A percentile compares a stretch with the other conserved stretches of the same genome.
Evolutionary conservation across 2,888 invertebrate species (phyloP).

Genomic region (Leptinotarsa rubiginosa): DNA sequence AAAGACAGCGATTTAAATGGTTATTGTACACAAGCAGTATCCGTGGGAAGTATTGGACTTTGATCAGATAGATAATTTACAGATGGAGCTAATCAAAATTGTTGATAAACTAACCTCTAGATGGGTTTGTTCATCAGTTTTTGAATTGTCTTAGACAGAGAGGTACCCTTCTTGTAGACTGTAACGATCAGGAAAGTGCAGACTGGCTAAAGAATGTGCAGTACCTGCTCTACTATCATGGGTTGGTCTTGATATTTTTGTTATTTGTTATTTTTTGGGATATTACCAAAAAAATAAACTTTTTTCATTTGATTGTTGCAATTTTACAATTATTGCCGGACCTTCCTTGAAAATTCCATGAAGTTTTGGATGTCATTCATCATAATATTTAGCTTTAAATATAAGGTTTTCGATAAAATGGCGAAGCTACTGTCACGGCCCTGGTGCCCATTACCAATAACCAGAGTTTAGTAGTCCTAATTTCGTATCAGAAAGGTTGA

Average conservation of each 20-base stretch:
- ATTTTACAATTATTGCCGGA: too few species aligned
- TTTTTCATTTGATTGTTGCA: too few species aligned
- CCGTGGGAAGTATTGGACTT: constrained; percentile 30
- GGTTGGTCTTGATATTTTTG: constrained; percentile 28
- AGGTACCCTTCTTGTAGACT: constrained; percentile 33
- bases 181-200: constrained; percentile 33
- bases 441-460: not conserved
- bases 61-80: constrained; percentile 27
- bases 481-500: constrained; percentile 2
- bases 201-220: constrained; percentile 32
- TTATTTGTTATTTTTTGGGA: not conserved
- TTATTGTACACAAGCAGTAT: constrained; percentile 31
- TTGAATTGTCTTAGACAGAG: constrained; percentile 29
- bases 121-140: constrained; percentile 36
- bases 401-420: too few species aligned
- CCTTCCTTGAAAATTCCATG: too few species aligned
- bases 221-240: constrained; percentile 28
- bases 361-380: too few species aligned
- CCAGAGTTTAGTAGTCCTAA: not conserved
- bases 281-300: too few species aligned
- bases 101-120: constrained; percentile 30
- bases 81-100: constrained; percentile 30
- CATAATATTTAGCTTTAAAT: too few species aligned
- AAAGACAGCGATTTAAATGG: constrained; percentile 25
- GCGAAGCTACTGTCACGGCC: not conserved